phyloP scores from a whole-genome alignment of 2,797 vertebrate genomes.

The Peromyscus attwateri region DNA sequence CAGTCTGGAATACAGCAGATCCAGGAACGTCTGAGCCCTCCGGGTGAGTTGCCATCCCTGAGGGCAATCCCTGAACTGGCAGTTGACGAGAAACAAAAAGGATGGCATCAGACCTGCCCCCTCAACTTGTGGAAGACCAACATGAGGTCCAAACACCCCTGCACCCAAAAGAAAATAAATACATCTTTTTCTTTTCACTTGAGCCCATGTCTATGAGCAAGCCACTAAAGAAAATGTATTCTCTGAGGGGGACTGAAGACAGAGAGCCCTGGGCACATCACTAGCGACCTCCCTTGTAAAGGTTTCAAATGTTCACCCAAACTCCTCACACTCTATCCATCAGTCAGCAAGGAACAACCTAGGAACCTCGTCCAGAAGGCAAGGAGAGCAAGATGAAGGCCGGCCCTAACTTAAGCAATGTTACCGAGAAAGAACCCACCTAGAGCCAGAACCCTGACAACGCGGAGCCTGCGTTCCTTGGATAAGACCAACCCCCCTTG shows the following conservation, averaged over 20 bases:
- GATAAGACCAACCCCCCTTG: not conserved
- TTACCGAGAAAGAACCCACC: rapidly evolving
- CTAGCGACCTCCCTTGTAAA: not conserved
- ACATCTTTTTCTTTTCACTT: not conserved
- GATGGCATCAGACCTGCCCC: not conserved
- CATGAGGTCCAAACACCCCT: not conserved
- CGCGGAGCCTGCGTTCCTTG: not conserved
- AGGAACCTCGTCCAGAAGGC: not conserved
- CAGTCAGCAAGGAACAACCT: not conserved
- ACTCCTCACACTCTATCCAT: rapidly evolving
- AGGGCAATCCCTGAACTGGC: not conserved
- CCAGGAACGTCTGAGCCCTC: not conserved
- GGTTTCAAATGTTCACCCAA: rapidly evolving
- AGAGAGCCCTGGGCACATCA: not conserved
- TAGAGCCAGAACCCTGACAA: rapidly evolving
- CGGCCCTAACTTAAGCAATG: rapidly evolving
- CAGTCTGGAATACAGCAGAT: not conserved
- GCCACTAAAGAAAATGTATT: not conserved
- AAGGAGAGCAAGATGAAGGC: too few species aligned
- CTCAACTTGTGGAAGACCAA: not conserved
- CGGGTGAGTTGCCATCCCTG: not conserved
- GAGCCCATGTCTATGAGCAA: not conserved
- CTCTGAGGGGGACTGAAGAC: not conserved
- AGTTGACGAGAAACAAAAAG: not conserved
- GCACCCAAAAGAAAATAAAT: not conserved